Evolutionary conservation across 2,113 vertebrate genomes (phyloP).

Genomic region (Pandion haliaetus): DNA sequence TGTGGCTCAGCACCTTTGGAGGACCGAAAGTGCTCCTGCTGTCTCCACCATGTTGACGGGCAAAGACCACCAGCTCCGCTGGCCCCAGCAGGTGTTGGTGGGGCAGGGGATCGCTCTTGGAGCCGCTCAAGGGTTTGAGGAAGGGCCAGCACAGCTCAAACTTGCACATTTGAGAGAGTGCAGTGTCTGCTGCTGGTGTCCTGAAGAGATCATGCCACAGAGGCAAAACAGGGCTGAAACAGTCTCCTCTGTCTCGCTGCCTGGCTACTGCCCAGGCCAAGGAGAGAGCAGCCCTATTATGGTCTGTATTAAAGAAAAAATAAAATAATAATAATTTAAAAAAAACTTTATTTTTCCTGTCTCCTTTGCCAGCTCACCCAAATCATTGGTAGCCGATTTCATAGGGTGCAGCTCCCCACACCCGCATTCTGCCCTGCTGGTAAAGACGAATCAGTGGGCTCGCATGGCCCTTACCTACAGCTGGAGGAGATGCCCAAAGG

Average conservation of each 20-base stretch:
- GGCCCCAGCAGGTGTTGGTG: not conserved
- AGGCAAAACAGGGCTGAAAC: not conserved
- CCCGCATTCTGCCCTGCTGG: not conserved
- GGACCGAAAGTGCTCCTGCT: not conserved
- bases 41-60: not conserved
- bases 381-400: not conserved
- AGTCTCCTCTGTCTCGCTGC: not conserved
- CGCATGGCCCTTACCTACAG: fast-evolving
- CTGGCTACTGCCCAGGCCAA: not conserved
- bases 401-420: not conserved
- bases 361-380: not conserved
- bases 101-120: not conserved
- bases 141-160: not conserved
- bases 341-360: not conserved
- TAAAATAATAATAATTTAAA: not conserved
- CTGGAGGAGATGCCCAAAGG: not conserved
- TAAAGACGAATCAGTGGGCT: not conserved
- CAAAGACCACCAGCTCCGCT: fast-evolving
- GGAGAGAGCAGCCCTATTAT: not conserved
- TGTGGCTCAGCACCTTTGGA: not conserved
- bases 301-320: not conserved
- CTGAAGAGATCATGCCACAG: not conserved
- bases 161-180: not conserved
- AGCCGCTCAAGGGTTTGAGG: not conserved
- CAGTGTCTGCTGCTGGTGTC: not conserved